Evolutionary conservation across 2,797 vertebrate species (phyloP).

Genomic region (Amniataba percoides): DNA sequence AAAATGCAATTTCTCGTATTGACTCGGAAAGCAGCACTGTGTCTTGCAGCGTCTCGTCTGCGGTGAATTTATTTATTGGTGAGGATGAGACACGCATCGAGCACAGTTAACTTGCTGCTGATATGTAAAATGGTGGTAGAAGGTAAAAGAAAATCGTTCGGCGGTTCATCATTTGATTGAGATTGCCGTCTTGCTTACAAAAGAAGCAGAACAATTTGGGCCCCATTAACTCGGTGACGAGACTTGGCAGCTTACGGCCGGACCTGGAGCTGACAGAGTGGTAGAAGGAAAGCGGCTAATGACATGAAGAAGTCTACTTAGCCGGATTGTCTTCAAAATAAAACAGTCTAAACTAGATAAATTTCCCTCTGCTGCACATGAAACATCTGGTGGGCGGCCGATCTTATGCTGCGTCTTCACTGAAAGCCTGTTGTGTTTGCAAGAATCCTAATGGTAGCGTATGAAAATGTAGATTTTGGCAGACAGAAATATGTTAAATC

Average conservation of each 20-base stretch:
- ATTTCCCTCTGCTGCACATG: not conserved
- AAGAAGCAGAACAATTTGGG: not conserved
- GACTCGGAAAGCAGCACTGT: conserved; percentile 1
- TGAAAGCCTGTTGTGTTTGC: not conserved
- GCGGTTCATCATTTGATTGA: conserved; percentile 12
- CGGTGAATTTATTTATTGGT: conserved; percentile 2
- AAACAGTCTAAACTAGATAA: not conserved
- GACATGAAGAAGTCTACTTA: not conserved
- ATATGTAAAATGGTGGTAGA: not conserved
- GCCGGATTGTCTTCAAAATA: not conserved
- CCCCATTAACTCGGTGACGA: not conserved
- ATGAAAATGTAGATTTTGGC: not conserved
- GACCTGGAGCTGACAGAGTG: not conserved
- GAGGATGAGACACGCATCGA: not conserved
- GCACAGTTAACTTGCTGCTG: not conserved
- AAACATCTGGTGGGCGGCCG: not conserved
- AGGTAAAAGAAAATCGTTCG: not conserved
- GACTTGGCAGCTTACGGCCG: not conserved
- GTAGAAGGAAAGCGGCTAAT: conserved; percentile 3
- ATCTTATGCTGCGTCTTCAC: not conserved
- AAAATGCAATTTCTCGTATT: conserved; percentile 20
- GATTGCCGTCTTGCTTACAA: not conserved
- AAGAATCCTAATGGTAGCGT: not conserved
- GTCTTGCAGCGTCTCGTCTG: not conserved
- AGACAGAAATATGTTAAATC: not conserved